Evolutionary conservation across 2,113 vertebrate genomes (phyloP), one percentile per base, ranked within the genome.

Genomic region (Emydura subglobosa): DNA sequence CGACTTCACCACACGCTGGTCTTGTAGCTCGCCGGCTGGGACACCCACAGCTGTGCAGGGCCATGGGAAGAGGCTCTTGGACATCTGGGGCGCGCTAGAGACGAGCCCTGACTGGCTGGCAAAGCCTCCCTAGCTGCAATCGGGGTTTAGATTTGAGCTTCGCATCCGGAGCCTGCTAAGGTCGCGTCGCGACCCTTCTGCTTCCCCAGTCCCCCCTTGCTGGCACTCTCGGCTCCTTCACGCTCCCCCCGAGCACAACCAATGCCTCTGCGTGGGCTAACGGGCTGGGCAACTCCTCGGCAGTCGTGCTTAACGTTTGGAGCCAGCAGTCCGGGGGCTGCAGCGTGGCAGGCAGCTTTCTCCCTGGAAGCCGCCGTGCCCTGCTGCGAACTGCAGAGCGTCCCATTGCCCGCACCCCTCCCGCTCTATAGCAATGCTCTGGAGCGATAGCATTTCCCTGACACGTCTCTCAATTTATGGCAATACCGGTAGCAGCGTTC

Each of bases 401-500:
- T 17, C 21, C 24, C 21, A 3, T 0, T 4, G 42, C 13, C 5
- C 31, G 42, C 8, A 1, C 24, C 4, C 29, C 5, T 3, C 10
- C 68, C 7, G 24, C 42, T 68, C 61, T 25, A 29, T 10, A 6
- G 84, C 88, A 74, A 34, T 1, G 2, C 84, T 87, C 13, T 57
- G 11, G 1, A 9, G n/a, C 1, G 0, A 89, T 74, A 90, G 83
- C 57, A 0, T 25, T 53, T n/a, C 92, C 85, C 54, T 0, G 2
- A 34, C n/a, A 57, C 76, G 57, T 47, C 90, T 44, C 84, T 83
- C 82, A 47, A 42, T 89, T 93, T 61, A 89, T 87, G 94, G 89
- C 90, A 83, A 79, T 85, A 27, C 94, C 96, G 54, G 87, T 14
- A 84, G 86, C 85, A 93, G 92, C 88, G 12, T 14, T 74, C 88